A percentile compares a stretch with the other conserved stretches of the same genome.
Conservation (phyloP, 2,797 vertebrate species). For the Chromis chromis region DNA sequence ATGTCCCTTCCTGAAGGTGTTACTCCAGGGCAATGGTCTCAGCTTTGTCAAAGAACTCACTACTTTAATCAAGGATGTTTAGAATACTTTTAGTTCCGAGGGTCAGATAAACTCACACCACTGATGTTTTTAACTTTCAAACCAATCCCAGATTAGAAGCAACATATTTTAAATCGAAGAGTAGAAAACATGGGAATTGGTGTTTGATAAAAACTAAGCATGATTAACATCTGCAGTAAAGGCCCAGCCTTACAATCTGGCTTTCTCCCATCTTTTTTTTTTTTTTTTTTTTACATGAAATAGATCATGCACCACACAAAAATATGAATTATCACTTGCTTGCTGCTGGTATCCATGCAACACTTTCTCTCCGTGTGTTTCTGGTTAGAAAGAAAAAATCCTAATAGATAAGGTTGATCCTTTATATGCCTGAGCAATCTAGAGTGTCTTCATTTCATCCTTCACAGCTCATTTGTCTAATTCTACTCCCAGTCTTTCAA, state of each 20-base stretch:
- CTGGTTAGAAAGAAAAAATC: slow-evolving; percentile 34
- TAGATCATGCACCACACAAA: neutral
- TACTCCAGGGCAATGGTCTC: slow-evolving; percentile 31
- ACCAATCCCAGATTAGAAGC: slow-evolving; percentile 1
- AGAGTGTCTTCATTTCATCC: slow-evolving; percentile 10
- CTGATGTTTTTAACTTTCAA: slow-evolving; percentile 14
- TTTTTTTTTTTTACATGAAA: neutral
- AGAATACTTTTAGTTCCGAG: slow-evolving; percentile 26
- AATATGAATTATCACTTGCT: slow-evolving; percentile 3
- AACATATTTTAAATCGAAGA: neutral
- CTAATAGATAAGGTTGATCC: slow-evolving; percentile 17
- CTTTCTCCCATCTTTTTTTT: neutral
- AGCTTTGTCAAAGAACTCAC: neutral
- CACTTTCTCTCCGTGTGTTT: slow-evolving; percentile 46
- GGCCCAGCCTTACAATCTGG: neutral
- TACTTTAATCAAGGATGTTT: slow-evolving; percentile 38
- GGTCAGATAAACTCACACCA: slow-evolving; percentile 10
- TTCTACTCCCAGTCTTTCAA: neutral
- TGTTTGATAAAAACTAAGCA: neutral
- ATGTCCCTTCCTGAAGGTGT: slow-evolving; percentile 54
- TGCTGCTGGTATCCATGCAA: neutral
- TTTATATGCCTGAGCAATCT: neutral
- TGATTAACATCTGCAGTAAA: slow-evolving; percentile 20
- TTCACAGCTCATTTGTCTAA: slow-evolving; percentile 1
- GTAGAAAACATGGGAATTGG: slow-evolving; percentile 24